Evolutionary conservation across 2,113 vertebrate genomes (phyloP), one percentile per base, ranked within the genome.

Genomic region (Zeus faber): DNA sequence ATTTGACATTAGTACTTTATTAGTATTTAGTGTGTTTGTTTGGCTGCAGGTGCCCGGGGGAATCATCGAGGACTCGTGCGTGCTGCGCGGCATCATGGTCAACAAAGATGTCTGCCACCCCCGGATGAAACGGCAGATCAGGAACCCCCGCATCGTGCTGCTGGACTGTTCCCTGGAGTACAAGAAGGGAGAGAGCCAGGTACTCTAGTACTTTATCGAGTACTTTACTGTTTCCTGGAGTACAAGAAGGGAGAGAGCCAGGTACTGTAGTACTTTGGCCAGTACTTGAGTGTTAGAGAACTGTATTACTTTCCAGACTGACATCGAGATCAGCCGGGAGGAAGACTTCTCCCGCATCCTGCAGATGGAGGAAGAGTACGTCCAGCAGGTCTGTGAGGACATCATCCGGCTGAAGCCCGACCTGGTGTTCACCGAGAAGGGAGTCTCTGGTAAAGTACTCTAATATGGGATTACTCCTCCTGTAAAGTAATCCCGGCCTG

Each of bases 101-200:
- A 99, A 98, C 60, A 99, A 98, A 31, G 97, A 99, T 0, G 92
- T 99, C 14, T 98, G 95, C 0, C 97, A 99, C 44, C 87, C 97
- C 0, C 84, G 91, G 2, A 99, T 99, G 97, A 90, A 89, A 0
- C 89, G 97, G 2, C 70, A 85, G 0, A 98, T 99, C 69, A 93
- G 89, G 74, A 92, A 93, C 20, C 97, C 97, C 0, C 90, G 96
- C 0, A 94, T 99, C 0, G 62, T 98, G 47, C 89, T 99, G 9
- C 81, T 99, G 22, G 97, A 99, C 81, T 97, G 96, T 21, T 96
- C 94, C 0, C 75, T 99, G 45, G 97, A 99, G 71, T 99, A 97
- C 86, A 99, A 98, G 85, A 99, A 99, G 66, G 97, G 97, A 13
- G 97, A 99, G 85, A 99, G 96, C 79, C 96, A 98, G 95, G 95